Conservation (phyloP, 2,888 invertebrate genomes). For the Rotaria socialis region DNA sequence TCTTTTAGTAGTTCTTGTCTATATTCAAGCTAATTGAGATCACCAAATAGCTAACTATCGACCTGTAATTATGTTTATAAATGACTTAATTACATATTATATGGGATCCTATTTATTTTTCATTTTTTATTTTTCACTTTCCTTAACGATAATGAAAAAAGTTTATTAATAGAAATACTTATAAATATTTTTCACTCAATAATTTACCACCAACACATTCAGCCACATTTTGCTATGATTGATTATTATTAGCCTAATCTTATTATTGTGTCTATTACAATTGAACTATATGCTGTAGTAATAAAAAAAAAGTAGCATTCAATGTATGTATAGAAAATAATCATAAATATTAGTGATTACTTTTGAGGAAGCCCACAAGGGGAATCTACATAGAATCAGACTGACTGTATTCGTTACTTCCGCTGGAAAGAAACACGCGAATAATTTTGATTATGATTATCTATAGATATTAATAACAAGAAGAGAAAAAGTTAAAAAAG, state of each 20-base stretch:
- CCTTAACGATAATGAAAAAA: too few relatives aligned
- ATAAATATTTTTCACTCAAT: too few relatives aligned
- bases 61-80: not conserved
- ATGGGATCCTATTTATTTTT: not conserved
- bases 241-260: not conserved
- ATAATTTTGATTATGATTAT: not conserved
- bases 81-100: not conserved
- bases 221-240: too few relatives aligned
- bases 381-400: not conserved
- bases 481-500: not conserved
- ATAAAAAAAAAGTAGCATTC: not conserved
- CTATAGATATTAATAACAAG: not conserved
- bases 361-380: not conserved
- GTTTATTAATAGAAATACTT: too few relatives aligned
- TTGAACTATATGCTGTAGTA: not conserved
- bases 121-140: too few relatives aligned
- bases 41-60: not conserved
- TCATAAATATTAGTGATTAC: constrained; percentile 13
- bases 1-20: not conserved
- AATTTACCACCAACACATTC: too few relatives aligned
- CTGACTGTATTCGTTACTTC: not conserved
- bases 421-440: not conserved
- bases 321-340: not conserved
- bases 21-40: not conserved
- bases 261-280: not conserved